Conservation (phyloP, 2,797 vertebrate genomes). For the Menidia menidia region DNA sequence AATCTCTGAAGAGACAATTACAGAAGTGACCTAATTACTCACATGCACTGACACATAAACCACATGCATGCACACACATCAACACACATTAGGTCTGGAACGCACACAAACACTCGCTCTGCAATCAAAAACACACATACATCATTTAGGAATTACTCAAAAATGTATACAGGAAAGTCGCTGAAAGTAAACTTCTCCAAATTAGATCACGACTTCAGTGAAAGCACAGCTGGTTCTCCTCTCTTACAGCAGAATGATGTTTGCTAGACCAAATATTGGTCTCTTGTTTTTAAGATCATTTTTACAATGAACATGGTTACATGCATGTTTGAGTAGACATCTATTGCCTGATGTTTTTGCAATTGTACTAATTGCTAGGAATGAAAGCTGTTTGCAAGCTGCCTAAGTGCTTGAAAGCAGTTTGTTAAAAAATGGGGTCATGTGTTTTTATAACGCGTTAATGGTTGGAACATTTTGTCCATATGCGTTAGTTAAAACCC, state of each 20-base stretch:
- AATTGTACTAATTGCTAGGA: background rate
- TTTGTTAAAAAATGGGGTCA: background rate
- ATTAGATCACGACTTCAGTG: slow-evolving; percentile 35
- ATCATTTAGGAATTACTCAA: slow-evolving; percentile 31
- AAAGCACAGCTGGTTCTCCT: slow-evolving; percentile 2
- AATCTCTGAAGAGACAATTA: slow-evolving; percentile 74
- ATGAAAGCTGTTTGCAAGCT: background rate
- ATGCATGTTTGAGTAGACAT: background rate
- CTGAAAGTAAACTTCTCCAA: slow-evolving; percentile 26
- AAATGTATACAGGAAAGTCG: slow-evolving; percentile 42
- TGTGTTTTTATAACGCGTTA: slow-evolving; percentile 1
- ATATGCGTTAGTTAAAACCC: background rate
- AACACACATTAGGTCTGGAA: slow-evolving; percentile 8
- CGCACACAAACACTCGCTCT: slow-evolving; percentile 6
- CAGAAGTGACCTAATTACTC: slow-evolving; percentile 72
- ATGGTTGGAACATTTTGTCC: background rate
- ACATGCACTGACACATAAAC: slow-evolving; percentile 38
- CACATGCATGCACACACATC: slow-evolving; percentile 23
- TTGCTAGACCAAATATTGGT: background rate
- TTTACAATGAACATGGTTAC: background rate
- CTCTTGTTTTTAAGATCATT: slow-evolving; percentile 6
- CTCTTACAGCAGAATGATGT: slow-evolving; percentile 6
- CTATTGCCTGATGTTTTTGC: background rate
- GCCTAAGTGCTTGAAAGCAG: no score
- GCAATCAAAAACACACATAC: slow-evolving; percentile 22